Evolutionary conservation across 2,888 invertebrate species (phyloP).

Genomic region (Stomorhina lunata): DNA sequence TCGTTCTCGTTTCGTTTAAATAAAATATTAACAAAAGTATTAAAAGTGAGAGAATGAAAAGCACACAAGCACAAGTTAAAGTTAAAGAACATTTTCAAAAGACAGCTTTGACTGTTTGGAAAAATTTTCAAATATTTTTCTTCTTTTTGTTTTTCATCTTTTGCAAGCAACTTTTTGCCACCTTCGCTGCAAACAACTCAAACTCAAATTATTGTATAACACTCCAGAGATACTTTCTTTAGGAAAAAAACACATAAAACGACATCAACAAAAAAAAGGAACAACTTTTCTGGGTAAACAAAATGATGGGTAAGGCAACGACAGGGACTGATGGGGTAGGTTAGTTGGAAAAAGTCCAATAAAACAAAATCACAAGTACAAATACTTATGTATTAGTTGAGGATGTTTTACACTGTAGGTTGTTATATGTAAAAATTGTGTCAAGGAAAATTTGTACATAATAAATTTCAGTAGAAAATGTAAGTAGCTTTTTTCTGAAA

Average conservation of each 20-base stretch:
- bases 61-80: too few species aligned
- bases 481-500: too few species aligned
- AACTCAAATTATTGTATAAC: constrained; percentile 13
- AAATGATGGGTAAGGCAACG: background rate
- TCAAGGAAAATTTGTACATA: too few species aligned
- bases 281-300: constrained; percentile 1
- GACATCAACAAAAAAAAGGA: background rate
- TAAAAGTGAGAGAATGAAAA: constrained; percentile 53
- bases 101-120: constrained; percentile 52
- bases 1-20: constrained; percentile 22
- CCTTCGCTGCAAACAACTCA: constrained; percentile 31
- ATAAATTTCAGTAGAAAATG: too few species aligned
- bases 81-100: constrained; percentile 38
- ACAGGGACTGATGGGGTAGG: too few species aligned
- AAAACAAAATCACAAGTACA: constrained; percentile 34
- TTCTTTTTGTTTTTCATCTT: too few species aligned
- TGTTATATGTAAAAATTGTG: too few species aligned
- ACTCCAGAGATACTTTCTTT: constrained; percentile 21
- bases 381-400: constrained; percentile 15
- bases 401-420: too few species aligned
- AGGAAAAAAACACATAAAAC: background rate
- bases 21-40: constrained; percentile 51
- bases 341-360: background rate
- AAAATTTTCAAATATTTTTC: background rate
- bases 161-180: constrained; percentile 33